Evolutionary conservation across 2,888 invertebrate species (phyloP).

Genomic region (Epiblema foenella): DNA sequence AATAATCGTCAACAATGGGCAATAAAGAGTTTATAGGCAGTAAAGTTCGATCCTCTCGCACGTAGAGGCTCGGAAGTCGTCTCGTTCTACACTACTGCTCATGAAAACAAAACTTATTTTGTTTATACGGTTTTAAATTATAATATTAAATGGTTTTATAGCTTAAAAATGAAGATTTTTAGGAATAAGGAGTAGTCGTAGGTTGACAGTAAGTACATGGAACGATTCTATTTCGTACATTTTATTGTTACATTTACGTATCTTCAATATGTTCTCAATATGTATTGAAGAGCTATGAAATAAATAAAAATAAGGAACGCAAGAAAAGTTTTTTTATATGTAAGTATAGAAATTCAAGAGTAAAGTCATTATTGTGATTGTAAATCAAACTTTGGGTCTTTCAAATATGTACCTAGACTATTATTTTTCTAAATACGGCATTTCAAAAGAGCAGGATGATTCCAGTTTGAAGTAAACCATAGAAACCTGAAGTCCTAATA

Average conservation of each 20-base stretch:
- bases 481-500: neutral
- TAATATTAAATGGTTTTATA: slow-evolving; percentile 35
- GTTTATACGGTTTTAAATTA: slow-evolving; percentile 55
- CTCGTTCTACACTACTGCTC: slow-evolving; percentile 44
- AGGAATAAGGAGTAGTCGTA: slow-evolving; percentile 26
- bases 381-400: neutral
- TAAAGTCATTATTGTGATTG: neutral
- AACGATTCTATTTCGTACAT: slow-evolving; percentile 17
- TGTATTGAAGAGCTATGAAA: slow-evolving; percentile 21
- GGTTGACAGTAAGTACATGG: slow-evolving; percentile 2
- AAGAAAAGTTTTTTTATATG: neutral
- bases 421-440: neutral
- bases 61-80: slow-evolving; percentile 68
- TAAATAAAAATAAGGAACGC: slow-evolving; percentile 24
- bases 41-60: slow-evolving; percentile 80
- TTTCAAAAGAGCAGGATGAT: neutral
- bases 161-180: slow-evolving; percentile 27
- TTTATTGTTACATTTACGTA: slow-evolving; percentile 37
- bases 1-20: slow-evolving; percentile 84
- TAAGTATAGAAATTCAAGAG: slow-evolving; percentile 10
- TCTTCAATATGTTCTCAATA: slow-evolving; percentile 20
- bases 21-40: slow-evolving; percentile 83
- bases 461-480: neutral
- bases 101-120: slow-evolving; percentile 36
- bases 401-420: neutral